Base-by-base conservation (phyloP, 2,888 invertebrate genomes). In the Antheraea yamamai region DNA sequence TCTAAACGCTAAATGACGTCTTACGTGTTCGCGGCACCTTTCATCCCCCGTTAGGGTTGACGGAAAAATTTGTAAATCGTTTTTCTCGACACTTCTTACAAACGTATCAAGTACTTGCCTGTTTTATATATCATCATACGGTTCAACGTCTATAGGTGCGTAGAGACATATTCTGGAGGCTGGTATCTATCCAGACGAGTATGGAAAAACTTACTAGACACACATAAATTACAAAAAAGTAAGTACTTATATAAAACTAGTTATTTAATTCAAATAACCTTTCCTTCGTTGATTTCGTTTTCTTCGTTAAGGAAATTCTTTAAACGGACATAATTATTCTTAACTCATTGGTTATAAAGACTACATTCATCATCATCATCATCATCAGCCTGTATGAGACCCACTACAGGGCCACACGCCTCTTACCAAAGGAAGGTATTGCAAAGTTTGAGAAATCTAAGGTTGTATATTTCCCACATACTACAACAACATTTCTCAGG, bases 1-100 rank as follows among this genome's bases (percentile, higher is more conserved):
- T 95, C 88, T 85, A 82, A 88, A 88, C 88, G 89, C 87, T 91
- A 91, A 92, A 91, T 92, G 93, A 92, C 94, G 92, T 89, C 90
- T 93, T 91, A 93, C 92, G 92, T 92, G 91, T 87, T 88, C 58
- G 55, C 73, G 77, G 75, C 81, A 79, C 68, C 72, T 71, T 74
- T 74, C 61, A 77, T 73, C 75, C 39, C 39, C 39, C 39, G 39
- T 39, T 70, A 70, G 70, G 72, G 70, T 20, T 55, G 72, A 68
- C 73, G 26, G 76, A 76, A 77, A 39, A 26, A 14, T 30, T 30
- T 66, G 26, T 3, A 61, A 61, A 61, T 16, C 26, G 26, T 66
- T 66, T 61, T 66, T 16, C 64, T 66, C 3, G 26, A 16, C 16
- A 16, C 30, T 26, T 66, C 26, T 16, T 66, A 61, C 23, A 1